phyloP scores from a whole-genome alignment of 2,797 vertebrate species.

The Leptatherina wallacei region DNA sequence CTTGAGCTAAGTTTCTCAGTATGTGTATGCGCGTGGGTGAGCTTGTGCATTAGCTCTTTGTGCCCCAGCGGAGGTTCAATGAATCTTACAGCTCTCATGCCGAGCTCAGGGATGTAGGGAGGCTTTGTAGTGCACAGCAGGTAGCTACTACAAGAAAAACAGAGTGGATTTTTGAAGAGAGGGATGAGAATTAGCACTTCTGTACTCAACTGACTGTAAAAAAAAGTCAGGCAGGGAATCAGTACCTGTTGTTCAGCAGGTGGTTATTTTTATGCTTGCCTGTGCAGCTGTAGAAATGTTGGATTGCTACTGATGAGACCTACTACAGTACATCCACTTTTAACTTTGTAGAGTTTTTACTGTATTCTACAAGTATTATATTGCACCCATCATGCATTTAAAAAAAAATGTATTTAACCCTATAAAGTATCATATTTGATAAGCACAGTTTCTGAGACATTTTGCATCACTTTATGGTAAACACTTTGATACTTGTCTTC shows the following conservation, averaged over 20 bases:
- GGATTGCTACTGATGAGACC: no score
- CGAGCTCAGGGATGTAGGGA: constrained; percentile 55
- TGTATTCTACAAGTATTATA: background rate
- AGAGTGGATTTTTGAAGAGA: constrained; percentile 27
- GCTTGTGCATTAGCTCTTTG: constrained; percentile 31
- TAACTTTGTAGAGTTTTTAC: background rate
- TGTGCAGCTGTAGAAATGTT: background rate
- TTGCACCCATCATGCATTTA: background rate
- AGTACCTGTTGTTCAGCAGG: background rate
- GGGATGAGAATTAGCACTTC: constrained; percentile 19
- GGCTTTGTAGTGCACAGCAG: constrained; percentile 44
- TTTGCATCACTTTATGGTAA: no score
- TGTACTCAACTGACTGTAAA: constrained; percentile 28
- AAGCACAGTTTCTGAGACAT: no score
- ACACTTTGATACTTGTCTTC: no score
- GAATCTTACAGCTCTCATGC: constrained; percentile 50
- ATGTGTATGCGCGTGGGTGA: constrained; percentile 15
- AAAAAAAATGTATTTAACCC: no score
- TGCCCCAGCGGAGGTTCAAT: constrained; percentile 54
- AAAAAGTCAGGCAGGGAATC: background rate
- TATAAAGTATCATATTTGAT: no score
- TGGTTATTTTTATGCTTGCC: background rate
- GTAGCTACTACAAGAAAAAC: constrained; percentile 33
- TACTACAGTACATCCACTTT: background rate
- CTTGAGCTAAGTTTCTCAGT: constrained; percentile 13